A percentile compares a stretch with the other conserved stretches of the same genome.
Conservation (phyloP, 1,140 invertebrate genomes). For the Hermatobates lingyangjiaoensis region DNA sequence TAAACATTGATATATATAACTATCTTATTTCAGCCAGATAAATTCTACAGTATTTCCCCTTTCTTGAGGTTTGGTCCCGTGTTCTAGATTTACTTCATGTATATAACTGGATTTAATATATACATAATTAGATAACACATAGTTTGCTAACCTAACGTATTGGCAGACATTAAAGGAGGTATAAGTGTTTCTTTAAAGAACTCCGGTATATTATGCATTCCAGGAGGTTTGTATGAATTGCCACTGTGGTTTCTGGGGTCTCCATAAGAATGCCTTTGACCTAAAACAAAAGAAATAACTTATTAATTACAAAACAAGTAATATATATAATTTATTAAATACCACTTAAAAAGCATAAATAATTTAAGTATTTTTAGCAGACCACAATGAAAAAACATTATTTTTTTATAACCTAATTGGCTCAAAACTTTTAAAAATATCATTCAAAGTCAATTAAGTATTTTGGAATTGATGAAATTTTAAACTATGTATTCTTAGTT, state of each 20-base stretch:
- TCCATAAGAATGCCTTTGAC: conserved; percentile 6
- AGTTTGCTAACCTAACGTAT: conserved; percentile 5
- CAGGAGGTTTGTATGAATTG: conserved; percentile 13
- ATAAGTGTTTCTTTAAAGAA: conserved; percentile 16
- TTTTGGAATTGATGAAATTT: too few relatives aligned
- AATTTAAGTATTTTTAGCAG: background rate
- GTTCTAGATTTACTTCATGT: too few relatives aligned
- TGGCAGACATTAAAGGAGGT: conserved; percentile 9
- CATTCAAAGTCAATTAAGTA: too few relatives aligned
- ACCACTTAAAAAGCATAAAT: background rate
- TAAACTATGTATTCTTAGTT: too few relatives aligned
- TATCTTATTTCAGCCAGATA: too few relatives aligned
- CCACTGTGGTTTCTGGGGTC: conserved; percentile 13
- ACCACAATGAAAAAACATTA: too few relatives aligned
- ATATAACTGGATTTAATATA: background rate
- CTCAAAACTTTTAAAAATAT: too few relatives aligned
- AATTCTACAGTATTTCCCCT: too few relatives aligned
- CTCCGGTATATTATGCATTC: conserved; percentile 17
- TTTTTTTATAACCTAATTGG: too few relatives aligned
- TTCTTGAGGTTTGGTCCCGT: too few relatives aligned
- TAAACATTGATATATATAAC: too few relatives aligned
- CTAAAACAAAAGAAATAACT: conserved; percentile 1
- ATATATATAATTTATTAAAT: background rate
- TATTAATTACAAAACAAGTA: background rate
- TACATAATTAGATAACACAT: background rate